Percentiles rank a stretch among this genome's conserved stretches.
phyloP scores from a whole-genome alignment of 2,888 invertebrate genomes.

The Lycia hirtaria region DNA sequence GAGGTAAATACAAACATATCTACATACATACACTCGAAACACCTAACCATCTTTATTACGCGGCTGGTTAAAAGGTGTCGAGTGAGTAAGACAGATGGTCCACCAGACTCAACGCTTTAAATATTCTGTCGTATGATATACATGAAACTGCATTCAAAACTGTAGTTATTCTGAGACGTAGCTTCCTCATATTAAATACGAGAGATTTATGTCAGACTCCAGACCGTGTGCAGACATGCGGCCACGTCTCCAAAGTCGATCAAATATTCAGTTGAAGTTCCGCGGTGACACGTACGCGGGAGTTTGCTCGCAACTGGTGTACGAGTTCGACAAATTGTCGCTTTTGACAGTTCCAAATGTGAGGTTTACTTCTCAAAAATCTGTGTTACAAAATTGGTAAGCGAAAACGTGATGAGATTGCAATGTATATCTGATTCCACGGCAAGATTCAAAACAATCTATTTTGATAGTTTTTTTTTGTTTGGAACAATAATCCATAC shows the following conservation, averaged over 20 bases:
- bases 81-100: too few species aligned
- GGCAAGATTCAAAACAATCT: too few species aligned
- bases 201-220: slow-evolving; percentile 32
- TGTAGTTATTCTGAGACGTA: not conserved
- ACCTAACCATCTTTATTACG: too few species aligned
- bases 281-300: slow-evolving; percentile 24
- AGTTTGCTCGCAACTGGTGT: slow-evolving; percentile 34
- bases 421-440: too few species aligned
- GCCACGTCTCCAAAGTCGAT: slow-evolving; percentile 30
- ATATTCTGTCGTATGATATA: too few species aligned
- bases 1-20: too few species aligned
- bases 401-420: not conserved
- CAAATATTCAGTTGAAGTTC: slow-evolving; percentile 31
- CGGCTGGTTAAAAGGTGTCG: too few species aligned
- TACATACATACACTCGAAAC: too few species aligned
- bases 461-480: too few species aligned
- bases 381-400: not conserved
- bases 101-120: too few species aligned
- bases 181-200: slow-evolving; percentile 27
- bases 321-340: slow-evolving; percentile 11
- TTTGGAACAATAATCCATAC: too few species aligned
- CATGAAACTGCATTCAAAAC: not conserved
- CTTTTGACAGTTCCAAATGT: slow-evolving; percentile 16
- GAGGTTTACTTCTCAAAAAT: slow-evolving; percentile 10
- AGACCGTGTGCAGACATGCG: slow-evolving; percentile 14